Percentiles rank a stretch among this genome's conserved stretches.
Evolutionary conservation across 2,113 vertebrate species (phyloP).

Genomic region (Haemorhous mexicanus): DNA sequence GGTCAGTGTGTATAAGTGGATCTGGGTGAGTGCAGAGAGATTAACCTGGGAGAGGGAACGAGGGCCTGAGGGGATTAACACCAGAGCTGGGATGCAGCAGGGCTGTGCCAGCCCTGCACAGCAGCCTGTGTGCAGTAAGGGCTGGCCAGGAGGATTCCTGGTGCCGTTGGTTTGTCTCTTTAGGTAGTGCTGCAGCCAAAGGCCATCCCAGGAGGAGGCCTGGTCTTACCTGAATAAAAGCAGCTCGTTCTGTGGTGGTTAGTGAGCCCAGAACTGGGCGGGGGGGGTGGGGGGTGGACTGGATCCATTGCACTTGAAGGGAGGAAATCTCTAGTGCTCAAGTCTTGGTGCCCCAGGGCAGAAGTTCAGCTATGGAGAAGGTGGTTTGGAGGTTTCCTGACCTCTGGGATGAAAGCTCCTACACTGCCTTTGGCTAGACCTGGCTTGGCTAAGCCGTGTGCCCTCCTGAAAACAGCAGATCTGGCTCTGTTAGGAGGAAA

Average conservation of each 20-base stretch:
- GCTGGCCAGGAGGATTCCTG: neutral
- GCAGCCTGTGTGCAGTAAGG: neutral
- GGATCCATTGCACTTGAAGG: neutral
- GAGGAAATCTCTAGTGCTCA: neutral
- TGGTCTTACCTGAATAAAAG: neutral
- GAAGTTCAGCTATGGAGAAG: neutral
- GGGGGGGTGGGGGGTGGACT: too few species aligned
- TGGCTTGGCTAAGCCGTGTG: neutral
- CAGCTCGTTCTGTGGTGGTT: fast-evolving
- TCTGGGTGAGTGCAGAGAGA: conserved; percentile 5
- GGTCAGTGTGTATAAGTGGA: neutral
- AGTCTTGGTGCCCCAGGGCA: neutral
- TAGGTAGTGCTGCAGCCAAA: neutral
- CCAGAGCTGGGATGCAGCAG: neutral
- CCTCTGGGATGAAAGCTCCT: neutral
- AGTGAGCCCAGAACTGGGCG: neutral
- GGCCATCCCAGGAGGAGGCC: neutral
- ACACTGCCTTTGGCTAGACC: neutral
- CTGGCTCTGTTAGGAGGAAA: neutral
- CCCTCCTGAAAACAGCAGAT: neutral
- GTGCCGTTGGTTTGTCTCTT: neutral
- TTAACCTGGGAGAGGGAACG: neutral
- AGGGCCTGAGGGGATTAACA: neutral
- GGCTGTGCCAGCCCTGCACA: neutral
- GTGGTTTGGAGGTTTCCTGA: neutral